Conservation (phyloP, 2,888 invertebrate genomes). For the Mylabris sibirica region DNA sequence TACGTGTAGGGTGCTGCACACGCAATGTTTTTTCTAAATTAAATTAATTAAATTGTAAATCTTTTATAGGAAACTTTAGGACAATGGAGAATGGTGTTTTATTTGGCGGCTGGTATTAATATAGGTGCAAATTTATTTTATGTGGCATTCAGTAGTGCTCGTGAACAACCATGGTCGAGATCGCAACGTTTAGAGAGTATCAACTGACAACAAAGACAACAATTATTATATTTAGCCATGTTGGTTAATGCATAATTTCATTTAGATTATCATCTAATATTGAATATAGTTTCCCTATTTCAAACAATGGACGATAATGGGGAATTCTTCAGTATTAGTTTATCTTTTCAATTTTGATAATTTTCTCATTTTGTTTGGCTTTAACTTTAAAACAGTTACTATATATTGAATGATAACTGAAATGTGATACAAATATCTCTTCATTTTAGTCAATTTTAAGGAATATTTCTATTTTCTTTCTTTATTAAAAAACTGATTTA, state of each 20-base stretch:
- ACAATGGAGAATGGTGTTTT: slow-evolving; percentile 81
- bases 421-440: neutral
- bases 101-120: slow-evolving; percentile 79
- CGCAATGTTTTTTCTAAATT: neutral
- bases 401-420: neutral
- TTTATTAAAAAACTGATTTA: neutral
- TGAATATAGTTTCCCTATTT: neutral
- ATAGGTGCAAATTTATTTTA: slow-evolving; percentile 79
- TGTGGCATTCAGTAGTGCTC: slow-evolving; percentile 79
- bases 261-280: neutral
- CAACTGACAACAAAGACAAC: slow-evolving; percentile 53
- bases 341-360: neutral
- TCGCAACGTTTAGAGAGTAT: slow-evolving; percentile 51
- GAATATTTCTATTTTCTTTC: neutral
- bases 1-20: too few relatives aligned
- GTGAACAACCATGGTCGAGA: slow-evolving; percentile 74
- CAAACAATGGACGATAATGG: neutral
- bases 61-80: slow-evolving; percentile 72
- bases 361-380: too few relatives aligned
- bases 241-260: slow-evolving; percentile 45
- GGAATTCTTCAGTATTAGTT: neutral
- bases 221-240: slow-evolving; percentile 52
- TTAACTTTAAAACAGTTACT: too few relatives aligned
- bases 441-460: neutral
- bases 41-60: slow-evolving; percentile 6